phyloP scores from a whole-genome alignment of 2,113 vertebrate genomes.

The Nestor notabilis region DNA sequence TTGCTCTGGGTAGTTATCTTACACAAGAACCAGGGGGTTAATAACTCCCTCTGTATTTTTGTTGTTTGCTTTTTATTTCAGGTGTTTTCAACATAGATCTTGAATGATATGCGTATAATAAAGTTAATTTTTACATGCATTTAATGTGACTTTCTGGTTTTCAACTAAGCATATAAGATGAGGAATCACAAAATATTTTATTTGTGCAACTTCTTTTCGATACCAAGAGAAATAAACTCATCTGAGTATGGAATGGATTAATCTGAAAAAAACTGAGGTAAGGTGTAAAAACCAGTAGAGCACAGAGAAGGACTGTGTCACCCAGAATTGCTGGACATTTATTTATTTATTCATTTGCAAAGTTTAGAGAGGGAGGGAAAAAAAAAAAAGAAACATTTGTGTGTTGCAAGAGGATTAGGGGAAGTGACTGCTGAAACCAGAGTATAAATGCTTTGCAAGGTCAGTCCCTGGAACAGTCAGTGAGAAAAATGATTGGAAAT shows the following conservation, averaged over 20 bases:
- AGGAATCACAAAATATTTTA: not conserved
- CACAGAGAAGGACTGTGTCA: not conserved
- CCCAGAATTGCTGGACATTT: not conserved
- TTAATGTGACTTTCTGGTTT: not conserved
- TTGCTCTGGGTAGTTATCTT: not conserved
- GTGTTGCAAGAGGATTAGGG: constrained; percentile 65
- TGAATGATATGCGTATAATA: not conserved
- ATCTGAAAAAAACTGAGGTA: not conserved
- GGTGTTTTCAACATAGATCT: not conserved
- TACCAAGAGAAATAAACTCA: not conserved
- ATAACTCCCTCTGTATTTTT: not conserved
- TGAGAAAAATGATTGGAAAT: not conserved
- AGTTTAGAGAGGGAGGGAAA: not conserved
- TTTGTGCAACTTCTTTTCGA: not conserved
- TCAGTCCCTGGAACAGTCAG: not conserved
- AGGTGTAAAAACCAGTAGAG: not conserved
- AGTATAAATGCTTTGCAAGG: constrained; percentile 52
- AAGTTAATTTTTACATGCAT: not conserved
- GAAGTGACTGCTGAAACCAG: constrained; percentile 55
- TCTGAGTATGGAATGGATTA: not conserved
- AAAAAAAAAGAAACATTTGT: not conserved
- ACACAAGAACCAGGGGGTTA: not conserved
- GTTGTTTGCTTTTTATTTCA: not conserved
- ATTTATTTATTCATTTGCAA: constrained; percentile 23
- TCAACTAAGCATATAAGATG: not conserved